Conservation (phyloP, 2,113 vertebrate genomes). For the Siniperca chuatsi region DNA sequence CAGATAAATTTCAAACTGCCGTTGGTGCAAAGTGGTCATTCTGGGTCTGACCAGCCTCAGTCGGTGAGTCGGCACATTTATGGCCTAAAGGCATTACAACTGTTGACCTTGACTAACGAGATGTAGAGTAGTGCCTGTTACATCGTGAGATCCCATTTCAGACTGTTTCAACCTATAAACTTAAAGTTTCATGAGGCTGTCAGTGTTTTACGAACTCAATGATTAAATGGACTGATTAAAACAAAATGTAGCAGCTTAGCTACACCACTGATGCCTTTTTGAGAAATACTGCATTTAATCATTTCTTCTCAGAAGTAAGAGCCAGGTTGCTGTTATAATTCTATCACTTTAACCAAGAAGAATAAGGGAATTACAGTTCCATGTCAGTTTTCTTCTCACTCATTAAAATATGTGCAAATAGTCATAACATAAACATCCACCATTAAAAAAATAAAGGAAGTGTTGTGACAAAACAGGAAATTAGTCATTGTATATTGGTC, state of each 20-base stretch:
- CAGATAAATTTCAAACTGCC: constrained; percentile 12
- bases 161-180: background rate
- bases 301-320: background rate
- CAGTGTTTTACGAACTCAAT: background rate
- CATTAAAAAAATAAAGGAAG: background rate
- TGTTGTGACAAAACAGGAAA: background rate
- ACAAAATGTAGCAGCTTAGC: background rate
- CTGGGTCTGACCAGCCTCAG: background rate
- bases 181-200: background rate
- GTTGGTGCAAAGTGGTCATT: background rate
- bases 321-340: background rate
- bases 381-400: background rate
- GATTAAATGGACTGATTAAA: background rate
- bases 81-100: background rate
- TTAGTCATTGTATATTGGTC: background rate
- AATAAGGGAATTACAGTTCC: background rate
- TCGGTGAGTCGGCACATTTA: background rate
- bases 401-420: background rate
- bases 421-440: background rate
- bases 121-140: background rate
- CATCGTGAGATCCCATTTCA: background rate
- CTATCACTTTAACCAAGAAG: background rate
- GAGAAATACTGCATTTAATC: background rate
- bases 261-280: background rate
- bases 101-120: background rate